phyloP scores from a whole-genome alignment of 2,888 invertebrate species.

The Molorchus minor region DNA sequence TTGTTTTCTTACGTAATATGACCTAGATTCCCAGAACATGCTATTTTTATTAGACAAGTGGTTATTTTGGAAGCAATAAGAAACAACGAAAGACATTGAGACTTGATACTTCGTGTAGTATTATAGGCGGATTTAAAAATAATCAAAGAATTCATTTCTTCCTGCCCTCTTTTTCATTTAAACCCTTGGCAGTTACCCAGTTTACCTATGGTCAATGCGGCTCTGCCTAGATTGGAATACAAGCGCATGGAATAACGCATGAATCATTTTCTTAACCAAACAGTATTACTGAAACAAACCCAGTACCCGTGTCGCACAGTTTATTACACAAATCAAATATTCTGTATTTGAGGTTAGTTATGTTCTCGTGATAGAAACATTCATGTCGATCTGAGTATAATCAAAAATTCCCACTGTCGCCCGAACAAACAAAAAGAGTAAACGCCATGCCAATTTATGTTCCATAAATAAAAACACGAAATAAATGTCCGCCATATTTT shows the following conservation, averaged over 20 bases:
- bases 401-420: conserved; percentile 50
- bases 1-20: neutral
- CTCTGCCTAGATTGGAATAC: no score
- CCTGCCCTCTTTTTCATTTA: no score
- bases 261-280: conserved; percentile 27
- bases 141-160: no score
- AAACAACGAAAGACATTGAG: no score
- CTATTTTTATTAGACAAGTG: neutral
- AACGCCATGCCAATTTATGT: conserved; percentile 13
- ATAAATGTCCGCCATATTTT: neutral
- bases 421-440: conserved; percentile 33
- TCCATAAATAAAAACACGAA: conserved; percentile 14
- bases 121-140: no score
- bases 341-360: conserved; percentile 35
- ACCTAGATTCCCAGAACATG: neutral
- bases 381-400: conserved; percentile 42
- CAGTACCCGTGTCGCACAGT: neutral
- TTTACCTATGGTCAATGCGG: no score
- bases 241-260: no score
- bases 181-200: no score
- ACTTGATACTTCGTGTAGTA: no score
- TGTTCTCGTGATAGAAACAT: conserved; percentile 40
- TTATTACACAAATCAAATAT: conserved; percentile 41
- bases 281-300: conserved; percentile 13
- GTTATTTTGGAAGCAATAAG: no score